Base-by-base conservation (phyloP, 2,797 vertebrate genomes). In the Sebastes hubbsi region DNA sequence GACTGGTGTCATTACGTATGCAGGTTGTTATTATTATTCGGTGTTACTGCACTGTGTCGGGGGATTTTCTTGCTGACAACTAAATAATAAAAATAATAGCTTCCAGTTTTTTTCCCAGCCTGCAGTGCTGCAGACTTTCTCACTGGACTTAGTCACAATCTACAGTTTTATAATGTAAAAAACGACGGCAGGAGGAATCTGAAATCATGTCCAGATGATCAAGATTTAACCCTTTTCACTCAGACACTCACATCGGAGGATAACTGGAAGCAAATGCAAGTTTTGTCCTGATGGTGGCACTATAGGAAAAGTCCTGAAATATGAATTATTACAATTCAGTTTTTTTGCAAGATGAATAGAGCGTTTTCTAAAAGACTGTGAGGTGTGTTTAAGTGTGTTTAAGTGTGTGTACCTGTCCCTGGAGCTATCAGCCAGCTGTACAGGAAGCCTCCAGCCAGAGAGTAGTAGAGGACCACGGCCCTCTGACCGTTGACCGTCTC, bases 381-480 rank as follows among this genome's bases (percentile, higher is more conserved):
- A 18, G 18, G 22, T 20, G 36, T 67, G 54, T 49, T 18, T 55
- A 18, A 18, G 58, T 22, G 12, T 27, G 38, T 52, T 18, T 55
- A 18, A 18, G 58, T 22, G 8, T 27, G 24, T 46, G 60, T 66
- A 99, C 98, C 98, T 96, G 97, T 94, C 36, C 97, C 97, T 1
- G 98, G 98, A 81, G 97, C 96, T 8, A 99, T 95, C 66, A 99
- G 96, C 98, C 98, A 99, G 94, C 97, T 99, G 95, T 99, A 99
- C 30, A 99, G 96, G 74, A 98, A 98, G 13, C 97, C 98, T 4
- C 97, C 97, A 0, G 98, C 98, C 92, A 99, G 90, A 0, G 98
- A 99, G 42, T 96, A 99, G 94, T 99, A 99, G 16, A 99, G 97
- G 78, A 99, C 97, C 54, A 98, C 92, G 3, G 97, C 97, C 52